Base-by-base conservation (phyloP, 2,113 vertebrate species). In the Lophius piscatorius region DNA sequence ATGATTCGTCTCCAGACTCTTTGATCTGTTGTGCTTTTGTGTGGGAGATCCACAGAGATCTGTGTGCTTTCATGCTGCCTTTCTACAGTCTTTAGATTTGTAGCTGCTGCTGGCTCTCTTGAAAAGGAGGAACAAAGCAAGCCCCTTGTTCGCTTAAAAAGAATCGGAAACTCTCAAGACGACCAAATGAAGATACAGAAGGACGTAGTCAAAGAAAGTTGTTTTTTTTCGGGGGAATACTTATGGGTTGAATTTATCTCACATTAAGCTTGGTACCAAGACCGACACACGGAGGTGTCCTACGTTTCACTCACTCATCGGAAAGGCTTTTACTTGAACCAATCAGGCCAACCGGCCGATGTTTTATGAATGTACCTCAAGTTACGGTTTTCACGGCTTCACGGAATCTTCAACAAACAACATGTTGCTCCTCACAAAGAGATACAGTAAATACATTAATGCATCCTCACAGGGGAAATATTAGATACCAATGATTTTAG, bases 291-390 rank as follows among this genome's bases (percentile, higher is more conserved):
- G 20, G 9, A 63, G 64, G 61, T 63, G 69, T 28, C 29, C 22
- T 41, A 56, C 9, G 55, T 81, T 51, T 76, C 47, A 62, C 63
- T 76, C 49, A 51, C 56, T 80, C 62, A 39, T 52, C 23, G 35
- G 69, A 77, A 71, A 68, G 60, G 73, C 83, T 84, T 89, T 82
- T 89, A 91, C 90, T 90, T 90, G 86, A 91, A 90, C 65, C 64
- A 57, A 66, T 69, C 63, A 52, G 72, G 74, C 69, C 66, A 2
- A 39, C 26, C 20, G 74, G 69, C 80, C 65, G 56, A 71, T 70
- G 45, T 82, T 81, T 76, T 55, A 63, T 87, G 82, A 84, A 74
- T 87, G 89, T 90, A 90, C 86, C 88, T 91, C 87, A 88, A 69
- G 36, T 59, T 68, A 61, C 21, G 49, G 55, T 80, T 64, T 67